phyloP scores from a whole-genome alignment of 2,888 invertebrate genomes.

The Pycnomerus fuliginosus region DNA sequence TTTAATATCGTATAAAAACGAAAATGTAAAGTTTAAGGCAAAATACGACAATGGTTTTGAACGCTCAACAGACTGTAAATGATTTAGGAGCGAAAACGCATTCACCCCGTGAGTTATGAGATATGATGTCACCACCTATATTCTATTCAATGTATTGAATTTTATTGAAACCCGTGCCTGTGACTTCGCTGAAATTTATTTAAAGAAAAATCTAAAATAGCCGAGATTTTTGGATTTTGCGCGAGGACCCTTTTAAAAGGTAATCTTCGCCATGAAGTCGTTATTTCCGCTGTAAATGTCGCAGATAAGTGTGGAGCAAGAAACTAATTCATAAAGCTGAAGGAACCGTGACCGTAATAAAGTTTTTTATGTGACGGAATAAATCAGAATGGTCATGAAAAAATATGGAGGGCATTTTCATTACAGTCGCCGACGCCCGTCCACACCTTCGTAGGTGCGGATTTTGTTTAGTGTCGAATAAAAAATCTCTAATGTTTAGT shows the following conservation, averaged over 20 bases:
- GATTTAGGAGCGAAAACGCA: conserved; percentile 46
- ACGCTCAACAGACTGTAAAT: conserved; percentile 46
- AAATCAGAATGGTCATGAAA: conserved; percentile 39
- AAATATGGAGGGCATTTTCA: conserved; percentile 32
- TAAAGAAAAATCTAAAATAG: conserved; percentile 1
- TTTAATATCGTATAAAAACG: conserved; percentile 13
- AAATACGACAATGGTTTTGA: conserved; percentile 41
- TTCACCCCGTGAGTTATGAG: conserved; percentile 44
- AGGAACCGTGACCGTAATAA: conserved; percentile 40
- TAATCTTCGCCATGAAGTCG: conserved; percentile 11
- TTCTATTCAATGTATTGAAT: conserved; percentile 46
- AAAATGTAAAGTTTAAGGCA: conserved; percentile 27
- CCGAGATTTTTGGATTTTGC: conserved; percentile 7
- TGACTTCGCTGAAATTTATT: conserved; percentile 36
- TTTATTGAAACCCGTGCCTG: conserved; percentile 40
- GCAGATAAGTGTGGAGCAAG: conserved; percentile 32
- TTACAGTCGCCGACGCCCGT: conserved; percentile 25
- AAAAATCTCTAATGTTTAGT: conserved; percentile 21
- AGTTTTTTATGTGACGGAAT: conserved; percentile 39
- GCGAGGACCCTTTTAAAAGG: conserved; percentile 4
- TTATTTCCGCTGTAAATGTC: conserved; percentile 30
- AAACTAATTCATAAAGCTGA: conserved; percentile 41
- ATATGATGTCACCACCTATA: conserved; percentile 43
- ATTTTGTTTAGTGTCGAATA: conserved; percentile 22
- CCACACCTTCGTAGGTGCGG: conserved; percentile 23